A percentile compares a stretch with the other conserved stretches of the same genome.
These are phyloP conservation scores for Elgonia sp. DNA, from an alignment of 2,888 invertebrate genomes.

Conservation along the genomic window DNA sequence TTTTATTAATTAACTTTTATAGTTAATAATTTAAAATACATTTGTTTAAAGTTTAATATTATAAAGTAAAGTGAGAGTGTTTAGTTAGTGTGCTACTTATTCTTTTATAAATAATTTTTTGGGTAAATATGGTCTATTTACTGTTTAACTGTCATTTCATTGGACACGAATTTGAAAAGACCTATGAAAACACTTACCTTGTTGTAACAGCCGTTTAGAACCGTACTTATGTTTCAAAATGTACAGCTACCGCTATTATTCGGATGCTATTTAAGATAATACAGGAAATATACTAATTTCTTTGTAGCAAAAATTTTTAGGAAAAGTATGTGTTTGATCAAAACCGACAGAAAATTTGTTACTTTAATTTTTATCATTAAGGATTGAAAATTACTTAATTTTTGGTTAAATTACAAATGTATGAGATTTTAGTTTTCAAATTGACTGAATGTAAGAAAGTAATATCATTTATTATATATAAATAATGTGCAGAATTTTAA, in stretches of 20 bases:
- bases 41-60: no score
- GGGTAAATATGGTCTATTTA: slow-evolving; percentile 44
- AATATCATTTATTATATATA: no score
- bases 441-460: no score
- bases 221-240: slow-evolving; percentile 80
- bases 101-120: no score
- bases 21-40: no score
- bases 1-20: no score
- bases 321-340: background rate
- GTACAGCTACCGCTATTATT: slow-evolving; percentile 49
- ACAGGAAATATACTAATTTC: background rate
- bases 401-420: background rate
- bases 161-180: slow-evolving; percentile 77
- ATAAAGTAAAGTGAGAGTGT: no score
- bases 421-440: no score
- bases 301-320: background rate
- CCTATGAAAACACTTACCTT: slow-evolving; percentile 83
- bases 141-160: slow-evolving; percentile 75
- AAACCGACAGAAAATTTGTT: background rate
- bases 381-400: background rate
- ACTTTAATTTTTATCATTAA: background rate
- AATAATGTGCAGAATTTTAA: no score
- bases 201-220: slow-evolving; percentile 83
- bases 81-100: no score
- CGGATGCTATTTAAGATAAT: slow-evolving; percentile 49